phyloP scores from a whole-genome alignment of 1,140 invertebrate species.

The Oryzaephilus surinamensis region DNA sequence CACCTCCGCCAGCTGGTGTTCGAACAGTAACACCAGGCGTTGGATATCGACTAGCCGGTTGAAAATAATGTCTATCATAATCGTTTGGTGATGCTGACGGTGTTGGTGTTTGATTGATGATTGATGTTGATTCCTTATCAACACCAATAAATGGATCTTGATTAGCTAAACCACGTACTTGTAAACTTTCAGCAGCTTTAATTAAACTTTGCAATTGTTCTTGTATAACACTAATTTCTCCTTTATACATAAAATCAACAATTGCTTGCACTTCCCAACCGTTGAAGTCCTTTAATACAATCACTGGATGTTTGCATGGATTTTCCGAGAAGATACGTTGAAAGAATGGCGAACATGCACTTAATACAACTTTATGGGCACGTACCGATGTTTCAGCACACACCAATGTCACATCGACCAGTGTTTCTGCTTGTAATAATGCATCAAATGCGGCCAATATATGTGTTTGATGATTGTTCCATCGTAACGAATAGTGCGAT shows the following conservation, averaged over 20 bases:
- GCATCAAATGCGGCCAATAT: slow-evolving; percentile 77
- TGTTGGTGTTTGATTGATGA: slow-evolving; percentile 40
- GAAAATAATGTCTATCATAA: slow-evolving; percentile 34
- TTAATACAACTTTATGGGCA: slow-evolving; percentile 83
- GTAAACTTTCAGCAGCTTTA: slow-evolving; percentile 74
- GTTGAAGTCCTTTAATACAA: slow-evolving; percentile 79
- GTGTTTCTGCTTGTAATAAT: slow-evolving; percentile 67
- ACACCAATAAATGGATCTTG: slow-evolving; percentile 52
- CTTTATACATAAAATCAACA: slow-evolving; percentile 87
- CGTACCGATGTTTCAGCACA: slow-evolving; percentile 71
- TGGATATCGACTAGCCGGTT: slow-evolving; percentile 7
- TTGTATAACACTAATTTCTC: slow-evolving; percentile 76
- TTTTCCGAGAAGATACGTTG: slow-evolving; percentile 79
- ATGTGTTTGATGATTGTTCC: slow-evolving; percentile 85
- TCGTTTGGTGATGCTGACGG: slow-evolving; percentile 49
- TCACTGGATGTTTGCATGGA: slow-evolving; percentile 87
- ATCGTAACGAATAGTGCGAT: slow-evolving; percentile 80
- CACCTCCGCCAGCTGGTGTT: too few species aligned
- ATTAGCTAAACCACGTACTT: slow-evolving; percentile 66
- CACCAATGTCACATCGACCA: slow-evolving; percentile 82
- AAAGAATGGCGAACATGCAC: slow-evolving; percentile 84
- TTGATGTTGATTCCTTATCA: slow-evolving; percentile 39
- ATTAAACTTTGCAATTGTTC: slow-evolving; percentile 72
- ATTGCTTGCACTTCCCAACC: slow-evolving; percentile 79
- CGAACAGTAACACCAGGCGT: slow-evolving; percentile 20